Conservation (phyloP, 1,140 invertebrate species). For the Drosophila setifemur region DNA sequence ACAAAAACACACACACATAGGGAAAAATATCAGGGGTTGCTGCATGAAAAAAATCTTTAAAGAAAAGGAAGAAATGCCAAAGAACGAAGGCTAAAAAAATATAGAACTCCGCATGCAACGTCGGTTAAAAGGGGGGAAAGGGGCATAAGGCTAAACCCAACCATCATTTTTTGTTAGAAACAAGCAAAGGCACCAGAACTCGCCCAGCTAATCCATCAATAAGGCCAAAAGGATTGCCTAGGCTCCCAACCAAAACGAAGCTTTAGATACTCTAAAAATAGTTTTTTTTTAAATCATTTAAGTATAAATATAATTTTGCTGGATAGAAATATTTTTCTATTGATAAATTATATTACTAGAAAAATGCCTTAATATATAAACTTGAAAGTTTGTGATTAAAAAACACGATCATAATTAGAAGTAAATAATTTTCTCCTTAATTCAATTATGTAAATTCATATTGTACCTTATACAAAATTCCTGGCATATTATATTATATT, state of each 20-base stretch:
- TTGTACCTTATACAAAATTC: too few species aligned
- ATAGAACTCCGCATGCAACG: conserved; percentile 59
- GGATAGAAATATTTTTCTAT: neutral
- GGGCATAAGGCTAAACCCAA: conserved; percentile 3
- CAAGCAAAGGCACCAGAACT: conserved; percentile 17
- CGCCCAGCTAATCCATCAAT: conserved; percentile 60
- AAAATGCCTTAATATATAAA: neutral
- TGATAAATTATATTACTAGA: neutral
- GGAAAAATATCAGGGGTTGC: conserved; percentile 30
- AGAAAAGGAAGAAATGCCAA: conserved; percentile 25
- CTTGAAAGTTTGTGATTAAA: too few species aligned
- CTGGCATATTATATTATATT: too few species aligned
- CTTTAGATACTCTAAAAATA: neutral
- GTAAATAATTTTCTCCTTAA: too few species aligned
- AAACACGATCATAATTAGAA: too few species aligned
- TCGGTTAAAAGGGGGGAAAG: conserved; percentile 9
- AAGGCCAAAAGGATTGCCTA: conserved; percentile 18
- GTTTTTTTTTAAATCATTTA: neutral
- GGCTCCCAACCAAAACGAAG: too few species aligned
- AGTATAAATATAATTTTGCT: neutral
- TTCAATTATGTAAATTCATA: too few species aligned
- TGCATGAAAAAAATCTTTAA: conserved; percentile 28
- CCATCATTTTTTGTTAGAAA: conserved; percentile 49
- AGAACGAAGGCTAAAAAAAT: conserved; percentile 4
- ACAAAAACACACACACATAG: conserved; percentile 14